Evolutionary conservation across 2,888 invertebrate genomes (phyloP), one percentile per base, ranked within the genome.

Genomic region (Hirtodrosophila histrioides): DNA sequence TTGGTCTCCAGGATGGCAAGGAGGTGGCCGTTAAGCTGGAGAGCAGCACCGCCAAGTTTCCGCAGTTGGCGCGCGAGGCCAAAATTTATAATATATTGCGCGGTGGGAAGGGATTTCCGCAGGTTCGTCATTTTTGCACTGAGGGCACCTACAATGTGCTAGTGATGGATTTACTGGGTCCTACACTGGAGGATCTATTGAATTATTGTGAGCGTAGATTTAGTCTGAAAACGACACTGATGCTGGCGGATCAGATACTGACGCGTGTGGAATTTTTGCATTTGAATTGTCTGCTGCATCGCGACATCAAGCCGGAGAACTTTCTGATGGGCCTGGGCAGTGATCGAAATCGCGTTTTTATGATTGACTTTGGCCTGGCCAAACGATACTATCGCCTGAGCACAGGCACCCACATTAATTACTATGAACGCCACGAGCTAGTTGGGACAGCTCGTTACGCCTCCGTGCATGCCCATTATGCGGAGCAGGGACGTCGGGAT

Each of bases 241-340:
- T 84, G 85, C 62, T 84, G 46, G 84, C 76, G 3, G 82, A 78
- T 41, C 84, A 84, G 48, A 74, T 84, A 12, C 43, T 84, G 35
- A 23, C 56, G 0, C 78, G 84, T 1, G 70, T 84, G 3, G 83
- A 87, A 39, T 72, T 55, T 8, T 8, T 84, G 24, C 84, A 84
- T n/a, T 44, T 65, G 41, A 70, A 75, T 23, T 67, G 68, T 6
- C 35, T 78, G 24, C 35, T 87, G 7, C 84, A 84, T 57, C 82
- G 84, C 4, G 84, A 84, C 39, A 85, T 84, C n/a, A 84, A 84
- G 57, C 87, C 84, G 6, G 87, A 84, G 5, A 84, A 84, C 39
- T 85, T 84, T 10, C 58, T 84, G 0, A 78, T 84, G 76, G 84
- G 84, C 1, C 24, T 76, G 37, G 85, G 76, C 7, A 50, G 44